A percentile compares a stretch with the other conserved stretches of the same genome.
phyloP scores from a whole-genome alignment of 2,113 vertebrate species.

The Megaptera novaeangliae region DNA sequence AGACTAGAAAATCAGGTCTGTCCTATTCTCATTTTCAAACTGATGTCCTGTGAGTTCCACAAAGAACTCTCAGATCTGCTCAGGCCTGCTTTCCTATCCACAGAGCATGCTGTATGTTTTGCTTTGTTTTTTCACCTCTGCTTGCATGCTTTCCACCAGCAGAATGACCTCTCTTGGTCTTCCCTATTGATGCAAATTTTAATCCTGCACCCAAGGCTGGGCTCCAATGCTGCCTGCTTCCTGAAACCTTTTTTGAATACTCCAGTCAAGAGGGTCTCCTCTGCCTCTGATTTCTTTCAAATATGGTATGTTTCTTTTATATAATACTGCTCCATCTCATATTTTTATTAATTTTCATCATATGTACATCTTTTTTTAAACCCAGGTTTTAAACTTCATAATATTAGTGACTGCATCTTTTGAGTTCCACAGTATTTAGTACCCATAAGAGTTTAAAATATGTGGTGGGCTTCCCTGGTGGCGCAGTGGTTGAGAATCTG shows the following conservation, averaged over 20 bases:
- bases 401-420: background rate
- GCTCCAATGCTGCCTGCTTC: background rate
- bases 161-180: no score
- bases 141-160: fast-evolving
- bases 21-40: background rate
- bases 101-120: fast-evolving
- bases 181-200: background rate
- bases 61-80: background rate
- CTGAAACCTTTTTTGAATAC: fast-evolving
- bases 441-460: background rate
- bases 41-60: background rate
- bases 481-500: no score
- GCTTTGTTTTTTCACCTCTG: background rate
- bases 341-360: background rate
- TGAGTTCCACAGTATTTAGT: background rate
- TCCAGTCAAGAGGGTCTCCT: background rate
- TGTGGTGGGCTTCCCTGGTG: background rate
- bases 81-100: background rate
- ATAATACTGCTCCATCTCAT: fast-evolving
- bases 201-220: no score
- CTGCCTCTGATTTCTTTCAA: background rate
- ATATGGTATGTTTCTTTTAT: background rate
- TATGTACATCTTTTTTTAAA: background rate
- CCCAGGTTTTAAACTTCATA: background rate
- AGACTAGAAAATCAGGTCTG: no score